A percentile compares a stretch with the other conserved stretches of the same genome.
phyloP scores from a whole-genome alignment of 2,797 vertebrate genomes.

The Semotilus atromaculatus region DNA sequence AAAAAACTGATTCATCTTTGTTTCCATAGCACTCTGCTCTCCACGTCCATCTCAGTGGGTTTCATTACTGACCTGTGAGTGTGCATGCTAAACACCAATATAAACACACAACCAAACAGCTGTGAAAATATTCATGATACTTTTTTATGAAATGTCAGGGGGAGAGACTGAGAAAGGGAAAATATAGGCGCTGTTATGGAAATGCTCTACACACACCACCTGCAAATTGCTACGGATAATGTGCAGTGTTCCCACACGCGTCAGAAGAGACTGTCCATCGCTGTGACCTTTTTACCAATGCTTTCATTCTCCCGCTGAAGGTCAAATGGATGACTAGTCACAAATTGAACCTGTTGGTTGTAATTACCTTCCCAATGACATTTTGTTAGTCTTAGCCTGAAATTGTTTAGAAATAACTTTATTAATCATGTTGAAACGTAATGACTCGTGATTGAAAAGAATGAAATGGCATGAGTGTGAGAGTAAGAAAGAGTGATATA shows the following conservation, averaged over 20 bases:
- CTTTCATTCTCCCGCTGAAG: conserved; percentile 61
- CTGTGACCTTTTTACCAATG: conserved; percentile 72
- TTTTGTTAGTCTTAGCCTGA: conserved; percentile 66
- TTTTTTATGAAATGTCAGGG: conserved; percentile 60
- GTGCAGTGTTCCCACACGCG: conserved; percentile 47
- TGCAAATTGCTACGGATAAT: conserved; percentile 36
- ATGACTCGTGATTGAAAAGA: conserved; percentile 45
- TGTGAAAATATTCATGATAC: conserved; percentile 59
- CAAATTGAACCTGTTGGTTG: conserved; percentile 60
- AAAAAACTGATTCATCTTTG: conserved; percentile 23
- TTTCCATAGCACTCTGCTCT: conserved; percentile 16
- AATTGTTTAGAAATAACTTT: conserved; percentile 68
- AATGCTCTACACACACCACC: conserved; percentile 21
- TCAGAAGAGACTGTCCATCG: conserved; percentile 68
- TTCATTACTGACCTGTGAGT: conserved; percentile 13
- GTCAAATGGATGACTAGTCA: conserved; percentile 53
- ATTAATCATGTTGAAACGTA: conserved; percentile 70
- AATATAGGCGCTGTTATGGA: conserved; percentile 40
- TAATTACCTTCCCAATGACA: conserved; percentile 66
- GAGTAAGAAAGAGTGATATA: conserved; percentile 9
- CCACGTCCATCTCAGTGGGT: conserved; percentile 35
- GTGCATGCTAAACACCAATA: conserved; percentile 44
- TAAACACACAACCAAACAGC: conserved; percentile 57
- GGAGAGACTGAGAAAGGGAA: conserved; percentile 20
- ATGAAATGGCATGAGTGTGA: conserved; percentile 6